Conservation (phyloP, 1,140 invertebrate species). For the Trialeurodes vaporariorum region DNA sequence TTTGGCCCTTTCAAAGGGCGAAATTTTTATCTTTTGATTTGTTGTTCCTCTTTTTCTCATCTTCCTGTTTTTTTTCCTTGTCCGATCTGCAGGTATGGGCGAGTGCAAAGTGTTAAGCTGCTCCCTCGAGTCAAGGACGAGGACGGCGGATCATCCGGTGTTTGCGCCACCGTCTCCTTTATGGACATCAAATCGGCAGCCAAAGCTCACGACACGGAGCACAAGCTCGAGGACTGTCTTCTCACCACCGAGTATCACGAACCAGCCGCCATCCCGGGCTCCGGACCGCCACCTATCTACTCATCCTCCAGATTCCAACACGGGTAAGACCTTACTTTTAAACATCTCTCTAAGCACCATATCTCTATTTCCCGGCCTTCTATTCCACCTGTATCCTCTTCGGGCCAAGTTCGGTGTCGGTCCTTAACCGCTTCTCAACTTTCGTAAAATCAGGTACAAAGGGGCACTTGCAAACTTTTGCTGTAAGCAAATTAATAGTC, state of each 20-base stretch:
- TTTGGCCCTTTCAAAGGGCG: not conserved
- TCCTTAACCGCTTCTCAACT: too few relatives aligned
- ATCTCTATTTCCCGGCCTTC: not conserved
- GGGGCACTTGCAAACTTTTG: too few relatives aligned
- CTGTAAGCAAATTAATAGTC: too few relatives aligned
- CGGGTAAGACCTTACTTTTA: slow-evolving; percentile 17
- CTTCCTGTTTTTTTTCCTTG: slow-evolving; percentile 14
- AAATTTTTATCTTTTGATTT: not conserved
- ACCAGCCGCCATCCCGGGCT: slow-evolving; percentile 55
- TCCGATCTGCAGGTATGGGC: slow-evolving; percentile 69
- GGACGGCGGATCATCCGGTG: slow-evolving; percentile 35
- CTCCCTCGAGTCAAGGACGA: slow-evolving; percentile 47
- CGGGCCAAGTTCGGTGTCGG: too few relatives aligned
- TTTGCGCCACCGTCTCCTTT: slow-evolving; percentile 79
- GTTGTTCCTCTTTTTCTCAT: not conserved
- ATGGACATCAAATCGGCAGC: slow-evolving; percentile 93
- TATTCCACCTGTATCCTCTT: not conserved
- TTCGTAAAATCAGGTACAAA: too few relatives aligned
- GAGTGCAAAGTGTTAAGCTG: slow-evolving; percentile 90
- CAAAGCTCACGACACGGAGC: slow-evolving; percentile 81
- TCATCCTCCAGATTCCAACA: slow-evolving; percentile 20
- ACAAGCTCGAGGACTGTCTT: slow-evolving; percentile 71
- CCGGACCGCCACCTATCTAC: slow-evolving; percentile 23
- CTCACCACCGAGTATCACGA: slow-evolving; percentile 89
- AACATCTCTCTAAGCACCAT: not conserved